Percentiles rank a stretch among this genome's conserved stretches.
These are phyloP conservation scores for Lochmaea capreae DNA, from an alignment of 2,888 invertebrate genomes.

Conservation along the genomic window DNA sequence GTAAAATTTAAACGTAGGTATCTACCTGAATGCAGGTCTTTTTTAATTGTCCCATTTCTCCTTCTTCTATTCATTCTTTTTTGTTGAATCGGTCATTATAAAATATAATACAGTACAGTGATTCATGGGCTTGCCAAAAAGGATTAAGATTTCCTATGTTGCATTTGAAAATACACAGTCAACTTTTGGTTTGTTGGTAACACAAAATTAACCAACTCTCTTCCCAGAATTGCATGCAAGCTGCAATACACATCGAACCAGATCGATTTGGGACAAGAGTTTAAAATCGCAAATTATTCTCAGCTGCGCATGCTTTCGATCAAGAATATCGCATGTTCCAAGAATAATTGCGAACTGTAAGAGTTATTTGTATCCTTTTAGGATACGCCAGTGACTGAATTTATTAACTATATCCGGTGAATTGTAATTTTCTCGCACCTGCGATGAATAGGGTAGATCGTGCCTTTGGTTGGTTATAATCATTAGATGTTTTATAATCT, in stretches of 20 bases:
- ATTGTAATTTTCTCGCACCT: slow-evolving; percentile 50
- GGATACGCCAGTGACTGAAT: slow-evolving; percentile 33
- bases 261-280: too few relatives aligned
- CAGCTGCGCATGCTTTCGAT: too few relatives aligned
- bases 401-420: slow-evolving; percentile 54
- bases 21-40: slow-evolving; percentile 25
- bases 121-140: slow-evolving; percentile 2
- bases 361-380: too few relatives aligned
- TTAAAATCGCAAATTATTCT: too few relatives aligned
- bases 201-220: too few relatives aligned
- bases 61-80: slow-evolving; percentile 13
- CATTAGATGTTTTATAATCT: slow-evolving; percentile 24
- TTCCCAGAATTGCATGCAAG: too few relatives aligned
- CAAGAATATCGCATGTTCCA: too few relatives aligned
- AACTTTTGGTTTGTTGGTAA: too few relatives aligned
- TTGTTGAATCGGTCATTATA: slow-evolving; percentile 40
- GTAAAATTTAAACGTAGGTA: slow-evolving; percentile 32
- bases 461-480: slow-evolving; percentile 18
- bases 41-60: slow-evolving; percentile 12
- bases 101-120: slow-evolving; percentile 45
- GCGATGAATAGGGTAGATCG: slow-evolving; percentile 32
- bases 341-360: too few relatives aligned
- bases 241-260: too few relatives aligned
- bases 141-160: too few relatives aligned
- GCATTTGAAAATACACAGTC: too few relatives aligned